A percentile compares a stretch with the other conserved stretches of the same genome.
Evolutionary conservation across 2,888 invertebrate genomes (phyloP).

Genomic region (Drosophila mimetica): DNA sequence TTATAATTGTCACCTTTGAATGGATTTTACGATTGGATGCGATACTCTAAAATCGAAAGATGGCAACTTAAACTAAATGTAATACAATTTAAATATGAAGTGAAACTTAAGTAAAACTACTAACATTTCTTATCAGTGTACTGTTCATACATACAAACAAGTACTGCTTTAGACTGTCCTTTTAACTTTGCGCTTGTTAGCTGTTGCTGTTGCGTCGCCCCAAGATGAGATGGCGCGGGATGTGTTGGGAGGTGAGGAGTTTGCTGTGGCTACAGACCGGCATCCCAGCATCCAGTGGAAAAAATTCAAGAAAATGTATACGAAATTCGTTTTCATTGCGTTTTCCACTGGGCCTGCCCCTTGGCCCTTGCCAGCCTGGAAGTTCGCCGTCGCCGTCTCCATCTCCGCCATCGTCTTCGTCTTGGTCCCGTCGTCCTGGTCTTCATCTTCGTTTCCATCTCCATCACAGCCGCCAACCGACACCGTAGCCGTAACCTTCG

Average conservation of each 20-base stretch:
- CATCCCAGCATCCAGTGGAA: constrained; percentile 3
- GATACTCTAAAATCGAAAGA: too few relatives aligned
- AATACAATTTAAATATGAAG: too few relatives aligned
- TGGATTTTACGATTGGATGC: too few relatives aligned
- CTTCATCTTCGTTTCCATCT: constrained; percentile 4
- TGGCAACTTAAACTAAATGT: too few relatives aligned
- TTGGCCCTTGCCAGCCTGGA: neutral
- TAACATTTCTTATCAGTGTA: too few relatives aligned
- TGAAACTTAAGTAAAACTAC: too few relatives aligned
- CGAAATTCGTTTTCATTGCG: constrained; percentile 58
- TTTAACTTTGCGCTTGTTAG: constrained; percentile 70
- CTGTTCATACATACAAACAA: constrained; percentile 10
- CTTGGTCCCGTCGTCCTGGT: too few relatives aligned
- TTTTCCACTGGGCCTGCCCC: constrained; percentile 21
- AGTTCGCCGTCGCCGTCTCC: constrained; percentile 3
- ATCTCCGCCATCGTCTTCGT: neutral
- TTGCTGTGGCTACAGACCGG: constrained; percentile 24
- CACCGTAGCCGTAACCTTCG: constrained; percentile 2
- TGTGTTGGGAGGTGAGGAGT: constrained; percentile 6
- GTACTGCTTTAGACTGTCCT: constrained; percentile 68
- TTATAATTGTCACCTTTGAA: too few relatives aligned
- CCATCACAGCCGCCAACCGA: constrained; percentile 15
- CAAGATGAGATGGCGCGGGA: constrained; percentile 5
- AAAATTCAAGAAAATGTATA: constrained; percentile 52
- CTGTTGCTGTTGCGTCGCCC: constrained; percentile 20